Conservation (phyloP, 2,113 vertebrate species). For the Pao palembangensis region DNA sequence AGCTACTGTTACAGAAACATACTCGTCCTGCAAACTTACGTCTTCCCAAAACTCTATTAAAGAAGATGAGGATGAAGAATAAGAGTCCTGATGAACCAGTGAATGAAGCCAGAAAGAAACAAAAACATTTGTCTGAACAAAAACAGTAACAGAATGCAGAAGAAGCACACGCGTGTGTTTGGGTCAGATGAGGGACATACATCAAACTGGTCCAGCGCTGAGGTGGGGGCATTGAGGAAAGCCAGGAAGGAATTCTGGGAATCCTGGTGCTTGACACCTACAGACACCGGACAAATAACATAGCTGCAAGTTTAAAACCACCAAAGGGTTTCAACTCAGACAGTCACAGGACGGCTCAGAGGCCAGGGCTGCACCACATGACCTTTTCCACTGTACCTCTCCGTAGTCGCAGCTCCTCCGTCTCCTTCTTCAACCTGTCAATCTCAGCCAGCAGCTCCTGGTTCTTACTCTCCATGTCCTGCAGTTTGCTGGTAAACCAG, state of each 20-base stretch:
- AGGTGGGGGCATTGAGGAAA: slow-evolving; percentile 96
- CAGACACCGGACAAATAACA: slow-evolving; percentile 59
- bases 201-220: slow-evolving; percentile 93
- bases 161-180: not conserved
- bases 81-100: slow-evolving; percentile 88
- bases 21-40: slow-evolving; percentile 79
- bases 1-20: slow-evolving; percentile 14
- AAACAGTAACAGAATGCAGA: not conserved
- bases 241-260: slow-evolving; percentile 99
- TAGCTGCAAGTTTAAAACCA: slow-evolving; percentile 19
- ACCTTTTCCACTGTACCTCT: slow-evolving; percentile 74
- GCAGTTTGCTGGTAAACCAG: slow-evolving; percentile 83
- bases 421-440: slow-evolving; percentile 92
- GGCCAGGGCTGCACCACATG: slow-evolving; percentile 5
- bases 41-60: slow-evolving; percentile 98
- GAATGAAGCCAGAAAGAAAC: slow-evolving; percentile 75
- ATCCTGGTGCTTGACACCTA: slow-evolving; percentile 98
- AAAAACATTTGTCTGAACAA: slow-evolving; percentile 2
- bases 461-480: slow-evolving; percentile 91
- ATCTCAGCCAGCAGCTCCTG: slow-evolving; percentile 88
- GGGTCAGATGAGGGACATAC: slow-evolving; percentile 72
- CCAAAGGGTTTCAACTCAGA: slow-evolving; percentile 44
- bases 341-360: slow-evolving; percentile 46
- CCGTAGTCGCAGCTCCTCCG: slow-evolving; percentile 89
- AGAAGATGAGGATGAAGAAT: slow-evolving; percentile 93